A percentile compares a stretch with the other conserved stretches of the same genome.
Conservation (phyloP, 2,797 vertebrate genomes). For the Poecilia picta region DNA sequence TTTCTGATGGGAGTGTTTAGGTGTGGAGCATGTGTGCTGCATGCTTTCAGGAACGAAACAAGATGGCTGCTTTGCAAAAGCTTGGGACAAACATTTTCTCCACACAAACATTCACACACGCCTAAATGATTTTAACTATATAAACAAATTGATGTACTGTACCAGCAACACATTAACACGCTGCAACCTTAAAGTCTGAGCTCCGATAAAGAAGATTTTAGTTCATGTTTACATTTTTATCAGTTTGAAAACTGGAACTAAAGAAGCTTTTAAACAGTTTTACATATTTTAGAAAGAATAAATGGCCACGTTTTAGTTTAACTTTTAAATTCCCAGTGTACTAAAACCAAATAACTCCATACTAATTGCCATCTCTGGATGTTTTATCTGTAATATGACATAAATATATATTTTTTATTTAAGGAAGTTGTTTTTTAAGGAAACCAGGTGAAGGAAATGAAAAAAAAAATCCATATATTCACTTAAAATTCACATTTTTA, state of each 20-base stretch:
- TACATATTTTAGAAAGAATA: not conserved
- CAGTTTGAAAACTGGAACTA: not conserved
- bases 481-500: no score
- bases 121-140: not conserved
- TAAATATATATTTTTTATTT: no score
- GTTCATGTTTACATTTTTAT: not conserved
- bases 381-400: no score
- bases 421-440: no score
- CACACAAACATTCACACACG: not conserved
- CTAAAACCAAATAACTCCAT: not conserved
- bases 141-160: not conserved
- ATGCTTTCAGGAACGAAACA: conserved; percentile 54
- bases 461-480: no score
- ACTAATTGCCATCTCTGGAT: no score
- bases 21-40: conserved; percentile 52
- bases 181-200: not conserved
- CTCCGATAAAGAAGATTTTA: not conserved
- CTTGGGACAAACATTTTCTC: conserved; percentile 20
- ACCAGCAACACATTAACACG: conserved; percentile 6
- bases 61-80: conserved; percentile 42
- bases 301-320: not conserved
- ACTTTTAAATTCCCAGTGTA: not conserved
- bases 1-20: conserved; percentile 13
- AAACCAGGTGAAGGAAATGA: no score
- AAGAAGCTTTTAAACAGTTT: not conserved